Evolutionary conservation across 2,797 vertebrate genomes (phyloP), one percentile per base, ranked within the genome.

Genomic region (Ptychadena robeensis): DNA sequence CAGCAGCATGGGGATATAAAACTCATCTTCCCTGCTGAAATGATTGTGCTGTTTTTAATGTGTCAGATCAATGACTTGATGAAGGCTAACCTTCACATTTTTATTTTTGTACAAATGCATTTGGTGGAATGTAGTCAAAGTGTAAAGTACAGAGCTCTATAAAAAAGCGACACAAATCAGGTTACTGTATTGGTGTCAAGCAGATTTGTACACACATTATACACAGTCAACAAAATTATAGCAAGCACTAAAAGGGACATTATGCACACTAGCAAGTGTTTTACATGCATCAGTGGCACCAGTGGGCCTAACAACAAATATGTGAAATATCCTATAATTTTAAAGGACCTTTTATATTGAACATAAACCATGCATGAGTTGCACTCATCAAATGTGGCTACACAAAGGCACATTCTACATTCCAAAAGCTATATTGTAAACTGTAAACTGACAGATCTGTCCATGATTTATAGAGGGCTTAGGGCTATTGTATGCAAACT

Each of bases 61-160:
- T 64, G 67, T 77, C 35, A 82, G 35, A 69, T 37, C 34, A 82
- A 44, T 57, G 73, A 68, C 66, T 67, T 69, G 31, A 73, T 75
- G 31, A 81, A 67, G 65, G 14, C 30, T 27, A 73, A 73, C 59
- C 27, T 61, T 25, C 59, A 61, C 59, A 61, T 61, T 61, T 28
- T 61, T 14, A 61, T 61, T 61, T 61, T 25, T 28, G 25, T 61
- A 27, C 27, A 61, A 10, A 61, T 61, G 28, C 59, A 28, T 25
- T 61, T 9, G 59, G 59, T 28, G 10, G 11, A n/a, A 61, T 61
- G 25, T 25, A 11, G 27, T 61, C 44, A 53, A 53, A 53, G 44
- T 53, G 44, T 53, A 53, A n/a, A 53, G 44, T 53, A 9, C 44
- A 53, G 44, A 0, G 6, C 18, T 53, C 44, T 22, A 53, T 53